Conservation (phyloP, 2,797 vertebrate genomes). For the Nannoperca australis region DNA sequence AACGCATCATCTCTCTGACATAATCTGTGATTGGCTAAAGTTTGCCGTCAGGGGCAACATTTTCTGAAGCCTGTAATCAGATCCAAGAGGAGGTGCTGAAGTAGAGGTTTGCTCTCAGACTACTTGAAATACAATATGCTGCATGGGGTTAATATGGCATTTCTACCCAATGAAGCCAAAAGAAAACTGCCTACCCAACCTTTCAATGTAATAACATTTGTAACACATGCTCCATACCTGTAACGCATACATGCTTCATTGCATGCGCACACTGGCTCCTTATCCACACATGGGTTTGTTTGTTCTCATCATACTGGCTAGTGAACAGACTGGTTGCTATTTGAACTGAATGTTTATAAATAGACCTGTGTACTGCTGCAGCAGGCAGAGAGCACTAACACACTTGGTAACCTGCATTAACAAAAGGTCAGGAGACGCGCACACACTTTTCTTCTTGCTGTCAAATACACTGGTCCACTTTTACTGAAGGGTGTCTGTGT, state of each 20-base stretch:
- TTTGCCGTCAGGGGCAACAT: no score
- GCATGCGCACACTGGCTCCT: conserved; percentile 17
- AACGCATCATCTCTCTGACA: no score
- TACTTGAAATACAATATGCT: no score
- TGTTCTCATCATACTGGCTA: conserved; percentile 65
- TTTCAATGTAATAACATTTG: neutral
- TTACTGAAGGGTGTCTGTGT: conserved; percentile 40
- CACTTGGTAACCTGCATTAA: conserved; percentile 53
- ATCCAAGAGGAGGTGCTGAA: no score
- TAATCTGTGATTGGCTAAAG: no score
- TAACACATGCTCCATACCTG: neutral
- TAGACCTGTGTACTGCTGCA: conserved; percentile 72
- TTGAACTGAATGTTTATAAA: conserved; percentile 79
- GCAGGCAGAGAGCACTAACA: conserved; percentile 52
- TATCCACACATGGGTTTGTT: conserved; percentile 66
- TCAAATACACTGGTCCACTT: conserved; percentile 59
- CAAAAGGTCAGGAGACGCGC: conserved; percentile 62
- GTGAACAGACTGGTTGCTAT: conserved; percentile 72
- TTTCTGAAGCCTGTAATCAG: no score
- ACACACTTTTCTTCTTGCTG: conserved; percentile 36
- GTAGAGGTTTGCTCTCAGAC: no score
- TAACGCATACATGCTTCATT: conserved; percentile 15
- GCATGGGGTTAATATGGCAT: no score
- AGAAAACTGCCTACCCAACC: no score
- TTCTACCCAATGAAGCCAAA: no score